Conservation (phyloP, 1,140 invertebrate genomes). For the Camponotus vicinus region DNA sequence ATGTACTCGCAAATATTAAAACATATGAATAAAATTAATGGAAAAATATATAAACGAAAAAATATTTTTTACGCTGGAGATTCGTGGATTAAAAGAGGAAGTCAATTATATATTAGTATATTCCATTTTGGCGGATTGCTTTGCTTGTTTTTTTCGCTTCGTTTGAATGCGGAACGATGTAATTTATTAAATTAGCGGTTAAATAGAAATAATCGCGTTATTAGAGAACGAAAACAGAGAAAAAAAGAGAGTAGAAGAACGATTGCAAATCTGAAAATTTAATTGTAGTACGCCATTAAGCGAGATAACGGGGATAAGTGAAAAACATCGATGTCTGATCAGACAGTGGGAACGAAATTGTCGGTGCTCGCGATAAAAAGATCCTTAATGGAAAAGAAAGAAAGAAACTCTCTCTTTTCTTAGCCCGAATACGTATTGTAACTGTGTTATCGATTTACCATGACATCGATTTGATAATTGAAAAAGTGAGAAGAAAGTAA, state of each 20-base stretch:
- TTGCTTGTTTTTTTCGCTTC: neutral
- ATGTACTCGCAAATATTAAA: neutral
- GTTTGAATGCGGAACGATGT: neutral
- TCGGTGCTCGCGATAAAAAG: slow-evolving; percentile 8
- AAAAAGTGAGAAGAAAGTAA: neutral
- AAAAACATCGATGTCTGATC: slow-evolving; percentile 37
- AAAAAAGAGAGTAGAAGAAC: neutral
- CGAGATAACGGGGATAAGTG: slow-evolving; percentile 30
- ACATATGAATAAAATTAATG: neutral
- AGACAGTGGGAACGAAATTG: slow-evolving; percentile 16
- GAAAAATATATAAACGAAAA: neutral
- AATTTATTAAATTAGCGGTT: slow-evolving; percentile 32
- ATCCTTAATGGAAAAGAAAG: neutral
- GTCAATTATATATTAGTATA: too few relatives aligned
- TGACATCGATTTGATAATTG: slow-evolving; percentile 18
- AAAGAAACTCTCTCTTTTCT: neutral
- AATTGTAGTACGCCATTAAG: slow-evolving; percentile 41
- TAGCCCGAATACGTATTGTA: neutral
- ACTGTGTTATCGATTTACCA: slow-evolving; percentile 12
- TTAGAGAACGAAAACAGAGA: neutral
- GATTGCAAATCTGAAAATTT: slow-evolving; percentile 32
- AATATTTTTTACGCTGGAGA: neutral
- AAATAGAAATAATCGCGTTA: slow-evolving; percentile 23
- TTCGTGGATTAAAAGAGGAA: neutral
- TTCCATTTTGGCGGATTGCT: neutral